phyloP scores from a whole-genome alignment of 2,888 invertebrate genomes.

The Caenorhabditis sp. region DNA sequence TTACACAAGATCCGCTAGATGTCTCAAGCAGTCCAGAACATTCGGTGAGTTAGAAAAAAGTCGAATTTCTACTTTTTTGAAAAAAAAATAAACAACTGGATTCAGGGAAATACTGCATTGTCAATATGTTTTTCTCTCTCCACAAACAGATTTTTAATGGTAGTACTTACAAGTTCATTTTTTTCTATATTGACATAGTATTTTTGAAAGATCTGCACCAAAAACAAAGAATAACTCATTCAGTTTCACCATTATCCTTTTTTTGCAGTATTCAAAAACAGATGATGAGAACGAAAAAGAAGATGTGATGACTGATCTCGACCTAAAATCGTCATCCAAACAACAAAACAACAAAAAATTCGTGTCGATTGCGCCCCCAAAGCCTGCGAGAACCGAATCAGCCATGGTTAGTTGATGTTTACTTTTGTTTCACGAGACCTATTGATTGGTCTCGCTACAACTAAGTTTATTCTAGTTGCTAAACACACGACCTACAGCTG shows the following conservation, averaged over 20 bases:
- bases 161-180: conserved; percentile 1
- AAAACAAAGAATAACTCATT: too few species aligned
- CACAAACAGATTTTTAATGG: neutral
- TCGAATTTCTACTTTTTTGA: too few species aligned
- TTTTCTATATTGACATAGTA: neutral
- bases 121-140: too few species aligned
- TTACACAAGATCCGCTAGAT: conserved; percentile 32
- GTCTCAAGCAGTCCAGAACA: conserved; percentile 10
- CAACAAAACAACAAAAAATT: neutral
- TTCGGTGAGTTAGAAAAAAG: neutral
- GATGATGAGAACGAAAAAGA: neutral
- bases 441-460: neutral
- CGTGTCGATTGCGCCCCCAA: conserved; percentile 11
- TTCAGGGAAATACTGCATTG: too few species aligned
- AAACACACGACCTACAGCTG: conserved; percentile 13
- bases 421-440: neutral
- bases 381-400: conserved; percentile 1
- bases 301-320: neutral
- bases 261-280: conserved; percentile 7
- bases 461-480: conserved; percentile 13
- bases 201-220: neutral
- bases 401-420: conserved; percentile 5
- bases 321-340: neutral
- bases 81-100: too few species aligned
- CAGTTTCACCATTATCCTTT: too few species aligned